phyloP scores from a whole-genome alignment of 2,113 vertebrate genomes.

The Butorides virescens region DNA sequence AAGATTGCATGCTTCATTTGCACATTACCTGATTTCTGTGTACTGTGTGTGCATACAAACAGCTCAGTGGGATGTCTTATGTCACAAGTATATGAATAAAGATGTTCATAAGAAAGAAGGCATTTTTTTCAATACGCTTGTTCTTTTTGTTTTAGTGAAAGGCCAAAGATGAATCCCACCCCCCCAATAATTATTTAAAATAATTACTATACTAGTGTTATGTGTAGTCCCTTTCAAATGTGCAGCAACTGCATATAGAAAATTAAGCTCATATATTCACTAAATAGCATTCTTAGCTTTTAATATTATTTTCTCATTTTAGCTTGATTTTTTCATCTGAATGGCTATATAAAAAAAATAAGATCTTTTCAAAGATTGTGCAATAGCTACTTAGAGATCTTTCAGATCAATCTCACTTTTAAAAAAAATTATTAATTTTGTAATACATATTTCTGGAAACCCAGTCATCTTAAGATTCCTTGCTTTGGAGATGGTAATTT shows the following conservation, averaged over 20 bases:
- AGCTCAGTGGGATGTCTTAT: background rate
- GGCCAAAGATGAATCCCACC: background rate
- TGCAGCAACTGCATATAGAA: background rate
- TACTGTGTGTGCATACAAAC: background rate
- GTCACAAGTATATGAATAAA: conserved; percentile 11
- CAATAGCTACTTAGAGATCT: background rate
- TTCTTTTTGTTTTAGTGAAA: background rate
- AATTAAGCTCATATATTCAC: background rate
- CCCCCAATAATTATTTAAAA: background rate
- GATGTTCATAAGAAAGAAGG: background rate
- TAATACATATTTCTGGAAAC: conserved; percentile 63
- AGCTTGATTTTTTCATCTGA: background rate
- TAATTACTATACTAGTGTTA: background rate
- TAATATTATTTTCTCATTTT: background rate
- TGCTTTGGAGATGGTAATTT: conserved; percentile 30
- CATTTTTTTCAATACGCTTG: background rate
- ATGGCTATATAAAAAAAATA: background rate
- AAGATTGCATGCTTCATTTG: background rate
- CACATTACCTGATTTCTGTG: background rate
- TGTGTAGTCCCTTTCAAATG: background rate
- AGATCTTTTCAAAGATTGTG: background rate
- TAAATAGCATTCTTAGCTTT: background rate
- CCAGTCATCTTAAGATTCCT: conserved; percentile 44
- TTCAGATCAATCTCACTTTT: background rate
- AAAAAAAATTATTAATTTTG: conserved; percentile 3